Base-by-base conservation (phyloP, 2,888 invertebrate species). In the Drosophila birchii region DNA sequence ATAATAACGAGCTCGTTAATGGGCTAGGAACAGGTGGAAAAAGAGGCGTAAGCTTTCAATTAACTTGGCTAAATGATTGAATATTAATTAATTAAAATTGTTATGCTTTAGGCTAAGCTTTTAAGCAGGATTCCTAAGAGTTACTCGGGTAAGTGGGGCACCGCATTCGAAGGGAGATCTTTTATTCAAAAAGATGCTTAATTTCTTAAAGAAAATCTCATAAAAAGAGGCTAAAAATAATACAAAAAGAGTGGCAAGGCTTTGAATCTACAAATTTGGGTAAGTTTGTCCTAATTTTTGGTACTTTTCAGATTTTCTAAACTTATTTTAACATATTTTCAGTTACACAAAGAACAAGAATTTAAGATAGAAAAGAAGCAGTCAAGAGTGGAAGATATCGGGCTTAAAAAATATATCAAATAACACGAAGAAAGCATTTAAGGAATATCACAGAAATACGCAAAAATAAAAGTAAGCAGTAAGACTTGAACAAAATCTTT, bases 1-100 rank as follows among this genome's bases (percentile, higher is more conserved):
- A 66, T 68, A 66, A 68, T 34, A 36, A 29, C 34, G 26, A 41
- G 34, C 63, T 26, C 26, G 26, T 0, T 11, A 20, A 12, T 9
- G 16, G 29, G 23, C n/a, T 29, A 32, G 23, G 39, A 58, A 18
- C 29, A 60, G 59, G 58, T 60, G 41, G 41, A 43, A 61, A 41
- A 41, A 4, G 32, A 4, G 32, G 1, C 7, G 62, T 61, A 23
- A 61, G 60, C 14, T 26, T 3, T n/a, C n/a, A 6, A 16, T 5
- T 12, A 32, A 8, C 8, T 12, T 12, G 8, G 7, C 0, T 9
- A 1, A 32, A 59, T 23, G 4, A 7, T 29, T 20, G 11, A 32
- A 20, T 3, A 8, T 7, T 9, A 0, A 23, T 18, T 12, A 20
- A 32, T 32, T 59, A 14, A 2, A 6, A 3, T 36, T 1, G 8